Base-by-base conservation (phyloP, 1,140 invertebrate species). In the Spodoptera frugiperda region DNA sequence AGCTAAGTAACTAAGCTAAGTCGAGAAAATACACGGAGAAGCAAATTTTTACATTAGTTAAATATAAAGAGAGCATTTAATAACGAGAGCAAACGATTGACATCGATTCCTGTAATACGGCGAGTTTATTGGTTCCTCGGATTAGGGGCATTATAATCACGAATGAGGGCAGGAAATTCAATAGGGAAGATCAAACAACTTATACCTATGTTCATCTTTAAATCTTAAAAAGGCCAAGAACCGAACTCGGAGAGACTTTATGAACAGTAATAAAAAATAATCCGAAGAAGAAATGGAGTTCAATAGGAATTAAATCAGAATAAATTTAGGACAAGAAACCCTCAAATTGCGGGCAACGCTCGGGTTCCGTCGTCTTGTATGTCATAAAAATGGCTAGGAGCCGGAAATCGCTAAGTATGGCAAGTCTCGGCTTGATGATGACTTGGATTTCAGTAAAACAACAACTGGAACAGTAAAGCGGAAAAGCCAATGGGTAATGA, bases 401-500 rank as follows among this genome's bases (percentile, higher is more conserved):
- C 53, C 30, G 53, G 68, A 71, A 71, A 39, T 71, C 68, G 17
- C 68, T 71, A 54, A 71, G 68, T 57, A 57, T 57, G 30, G 53
- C 68, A 57, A 57, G 48, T 67, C 8, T 33, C 49, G 67, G 68
- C n/a, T 14, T 25, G 68, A 55, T 55, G 68, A 55, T 71, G 68
- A 33, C 12, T 53, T 25, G 44, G 55, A 51, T 74, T 74, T 59
- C 15, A 9, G 48, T 57, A 30, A 76, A 76, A 76, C 73, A 76
- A 76, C 61, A 67, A 53, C 48, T n/a, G 53, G 57, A 76, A 68
- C 74, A 61, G 44, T 61, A 63, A 74, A 61, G 21, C 54, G 74
- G 63, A 68, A 76, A 76, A 65, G 63, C 44, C 33, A 30, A 68
- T 70, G 51, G 46, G 63, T 76, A 76, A 76, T 68, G 74, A 68